Base-by-base conservation (phyloP, 2,888 invertebrate species). In the Sinelater perroti region DNA sequence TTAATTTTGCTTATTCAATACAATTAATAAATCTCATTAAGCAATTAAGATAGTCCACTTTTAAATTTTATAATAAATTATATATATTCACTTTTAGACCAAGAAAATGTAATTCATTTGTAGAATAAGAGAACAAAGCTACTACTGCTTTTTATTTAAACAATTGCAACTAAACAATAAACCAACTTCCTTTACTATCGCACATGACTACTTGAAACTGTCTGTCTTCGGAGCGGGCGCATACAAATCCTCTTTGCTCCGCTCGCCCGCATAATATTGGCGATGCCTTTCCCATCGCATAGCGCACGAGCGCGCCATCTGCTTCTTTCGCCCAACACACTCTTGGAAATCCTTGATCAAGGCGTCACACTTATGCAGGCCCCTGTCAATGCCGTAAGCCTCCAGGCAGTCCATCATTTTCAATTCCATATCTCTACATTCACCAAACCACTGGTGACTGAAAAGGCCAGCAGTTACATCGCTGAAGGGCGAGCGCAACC, bases 371-470 rank as follows among this genome's bases (percentile, higher is more conserved):
- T 87, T 85, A n/a, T 70, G 70, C 24, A 78, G 66, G 0, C 88
- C 89, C 30, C 82, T 80, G n/a, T 86, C 84, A 6, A 85, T 67
- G 1, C 93, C 93, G 64, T 93, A 91, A 1, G 91, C 93, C 71
- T 93, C 91, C 40, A 91, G 71, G 69, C 93, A 93, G 64, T 93
- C 89, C 79, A 89, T 84, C 70, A 86, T 84, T 20, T 83, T 82
- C 72, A 87, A 79, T 78, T 93, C 92, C 65, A 89, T 78, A 54
- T 83, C 80, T 24, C 84, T 85, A 71, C 93, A 93, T 16, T 76
- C 73, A 14, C 85, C 85, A 68, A 83, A 78, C 70, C 83, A 78
- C 73, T 90, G 90, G 66, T 87, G 86, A 57, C 85, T 88, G 17
- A 85, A 69, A 54, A 89, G 47, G 13, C 82, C 81, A 61, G 86